Base-by-base conservation (phyloP, 2,888 invertebrate genomes). In the Erynnis tages region DNA sequence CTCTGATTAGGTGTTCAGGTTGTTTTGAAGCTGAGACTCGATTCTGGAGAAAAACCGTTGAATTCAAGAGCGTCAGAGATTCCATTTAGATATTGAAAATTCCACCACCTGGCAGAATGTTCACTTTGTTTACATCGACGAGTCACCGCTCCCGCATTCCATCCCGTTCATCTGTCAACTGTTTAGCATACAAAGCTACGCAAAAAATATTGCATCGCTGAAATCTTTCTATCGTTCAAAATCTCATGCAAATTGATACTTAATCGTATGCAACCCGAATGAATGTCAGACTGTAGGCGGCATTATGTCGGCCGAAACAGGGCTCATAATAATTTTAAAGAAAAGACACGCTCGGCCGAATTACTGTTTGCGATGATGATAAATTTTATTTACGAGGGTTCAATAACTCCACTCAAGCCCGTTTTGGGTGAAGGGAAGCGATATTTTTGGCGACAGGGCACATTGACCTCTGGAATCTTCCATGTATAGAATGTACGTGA, bases 161-260 rank as follows among this genome's bases (percentile, higher is more conserved):
- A 17, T 2, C 17, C 47, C 49, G 13, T 25, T 17, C 27, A 21
- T 34, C 34, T 25, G 23, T 32, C 44, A 44, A 32, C 40, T 13
- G 16, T 8, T 49, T 49, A 41, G 25, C 40, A 49, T 41, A 49
- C 48, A 48, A 48, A 48, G 48, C 30, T 21, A 4, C 29, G 16
- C 40, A 48, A 48, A 40, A 30, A 32, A 40, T 23, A 32, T 14
- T 10, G 37, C 21, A 29, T 32, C 30, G 14, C 48, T 40, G 40
- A 48, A 48, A 32, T 16, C 30, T 48, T 32, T 4, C 21, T 48
- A 48, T 48, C 48, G 21, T 38, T 23, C 14, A 48, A 14, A 37
- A 47, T 38, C 47, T 29, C 30, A 48, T 48, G 47, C 30, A 30
- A 48, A 48, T 48, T 8, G 25, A 13, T 2, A 14, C 7, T 47